These are phyloP conservation scores for Anguilla anguilla DNA, from an alignment of 2,797 vertebrate species.

Conservation along the genomic window DNA sequence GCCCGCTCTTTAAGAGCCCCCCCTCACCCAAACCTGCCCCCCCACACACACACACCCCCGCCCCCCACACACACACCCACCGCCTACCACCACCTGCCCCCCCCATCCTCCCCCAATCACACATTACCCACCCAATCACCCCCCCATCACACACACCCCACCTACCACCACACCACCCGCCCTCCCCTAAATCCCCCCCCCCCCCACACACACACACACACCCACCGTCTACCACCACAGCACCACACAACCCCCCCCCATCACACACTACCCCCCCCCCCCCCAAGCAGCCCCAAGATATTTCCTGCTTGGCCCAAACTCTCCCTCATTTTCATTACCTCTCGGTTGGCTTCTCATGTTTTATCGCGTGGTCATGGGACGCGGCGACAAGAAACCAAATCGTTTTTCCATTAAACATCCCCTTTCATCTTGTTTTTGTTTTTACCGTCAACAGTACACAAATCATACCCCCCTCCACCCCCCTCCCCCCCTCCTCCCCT, in stretches of 20 bases:
- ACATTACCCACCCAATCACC: background rate
- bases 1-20: background rate
- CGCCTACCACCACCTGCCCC: too few species aligned
- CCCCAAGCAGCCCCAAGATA: slow-evolving; percentile 60
- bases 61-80: too few species aligned
- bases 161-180: slow-evolving; percentile 25
- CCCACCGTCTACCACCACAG: too few species aligned
- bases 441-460: slow-evolving; percentile 54
- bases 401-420: slow-evolving; percentile 65
- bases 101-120: too few species aligned
- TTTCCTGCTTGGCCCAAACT: slow-evolving; percentile 72
- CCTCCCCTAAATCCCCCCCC: too few species aligned
- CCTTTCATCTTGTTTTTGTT: slow-evolving; percentile 56
- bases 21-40: background rate
- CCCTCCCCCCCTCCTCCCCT: background rate
- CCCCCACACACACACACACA: too few species aligned
- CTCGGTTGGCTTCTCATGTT: slow-evolving; percentile 59
- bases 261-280: too few species aligned
- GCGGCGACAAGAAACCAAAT: slow-evolving; percentile 66
- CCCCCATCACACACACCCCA: slow-evolving; percentile 57
- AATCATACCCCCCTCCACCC: background rate
- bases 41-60: too few species aligned
- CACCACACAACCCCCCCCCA: background rate
- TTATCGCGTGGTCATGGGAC: slow-evolving; percentile 69
- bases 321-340: slow-evolving; percentile 71